Base-by-base conservation (phyloP, 2,888 invertebrate genomes). In the Oeneis ivallda region DNA sequence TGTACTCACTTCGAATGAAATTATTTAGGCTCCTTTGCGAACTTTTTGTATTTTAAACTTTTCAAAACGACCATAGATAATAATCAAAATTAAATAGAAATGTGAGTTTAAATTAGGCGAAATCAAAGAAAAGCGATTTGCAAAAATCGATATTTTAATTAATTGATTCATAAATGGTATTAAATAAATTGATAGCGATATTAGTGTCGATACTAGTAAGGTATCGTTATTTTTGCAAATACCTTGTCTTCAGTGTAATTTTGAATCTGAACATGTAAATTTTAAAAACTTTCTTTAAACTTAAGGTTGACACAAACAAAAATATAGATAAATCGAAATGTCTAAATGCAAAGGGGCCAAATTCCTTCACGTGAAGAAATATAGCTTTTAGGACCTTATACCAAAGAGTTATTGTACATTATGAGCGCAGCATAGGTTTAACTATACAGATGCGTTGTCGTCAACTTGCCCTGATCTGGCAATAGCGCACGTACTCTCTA, bases 331-430 rank as follows among this genome's bases (percentile, higher is more conserved):
- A 56, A 67, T 53, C 65, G 63, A 71, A 70, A 65, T 62, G 61
- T 70, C 74, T 73, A 70, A 74, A 73, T 77, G 84, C 84, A 86
- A 85, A 86, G 86, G 86, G 79, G 84, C 82, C 80, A 76, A 77
- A 70, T 74, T 78, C 77, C 76, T 79, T 81, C 77, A 76, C 85
- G 82, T 86, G 86, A 83, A 84, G 85, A 32, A 86, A 83, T 82
- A 78, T 92, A 91, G 89, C 86, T 83, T 26, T 85, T 85, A 89
- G 89, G 87, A 84, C 87, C 86, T 82, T 85, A 87, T 89, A 92
- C 91, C 91, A 92, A 92, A 92, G 91, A 92, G 82, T 87, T 86
- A 86, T 85, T 90, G 89, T 90, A 91, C 84, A 89, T 87, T 89
- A 84, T 81, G 84, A 86, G 79, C 81, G 82, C 83, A 82, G 75